phyloP scores from a whole-genome alignment of 2,113 vertebrate genomes.

The Corythoichthys intestinalis region DNA sequence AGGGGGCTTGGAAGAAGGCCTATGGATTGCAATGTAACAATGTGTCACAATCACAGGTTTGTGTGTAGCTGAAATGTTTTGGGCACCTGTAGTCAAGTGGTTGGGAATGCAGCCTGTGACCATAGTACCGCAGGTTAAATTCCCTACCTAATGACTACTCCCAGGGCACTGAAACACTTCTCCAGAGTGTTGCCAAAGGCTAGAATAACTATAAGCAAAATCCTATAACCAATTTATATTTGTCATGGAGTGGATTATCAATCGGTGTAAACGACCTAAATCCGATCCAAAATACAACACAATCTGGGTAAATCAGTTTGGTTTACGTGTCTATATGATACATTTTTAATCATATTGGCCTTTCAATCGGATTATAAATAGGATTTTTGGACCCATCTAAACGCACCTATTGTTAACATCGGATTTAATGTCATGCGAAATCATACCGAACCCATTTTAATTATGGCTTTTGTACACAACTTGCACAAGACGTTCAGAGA shows the following conservation, averaged over 20 bases:
- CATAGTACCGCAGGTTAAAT: background rate
- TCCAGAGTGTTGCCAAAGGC: background rate
- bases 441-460: too few species aligned
- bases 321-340: too few species aligned
- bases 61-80: background rate
- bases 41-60: background rate
- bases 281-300: too few species aligned
- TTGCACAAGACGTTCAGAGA: too few species aligned
- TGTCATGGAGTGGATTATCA: background rate
- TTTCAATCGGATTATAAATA: too few species aligned
- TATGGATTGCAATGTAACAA: background rate
- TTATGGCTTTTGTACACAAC: too few species aligned
- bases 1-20: constrained; percentile 34
- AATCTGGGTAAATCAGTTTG: too few species aligned
- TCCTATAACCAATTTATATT: background rate
- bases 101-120: background rate
- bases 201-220: background rate
- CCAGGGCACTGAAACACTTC: background rate
- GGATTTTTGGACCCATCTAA: too few species aligned
- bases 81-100: background rate
- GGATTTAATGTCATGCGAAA: too few species aligned
- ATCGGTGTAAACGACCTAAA: too few species aligned
- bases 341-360: too few species aligned
- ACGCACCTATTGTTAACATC: too few species aligned
- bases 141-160: background rate